phyloP scores from a whole-genome alignment of 2,888 invertebrate genomes.

The Rotaria macrura region DNA sequence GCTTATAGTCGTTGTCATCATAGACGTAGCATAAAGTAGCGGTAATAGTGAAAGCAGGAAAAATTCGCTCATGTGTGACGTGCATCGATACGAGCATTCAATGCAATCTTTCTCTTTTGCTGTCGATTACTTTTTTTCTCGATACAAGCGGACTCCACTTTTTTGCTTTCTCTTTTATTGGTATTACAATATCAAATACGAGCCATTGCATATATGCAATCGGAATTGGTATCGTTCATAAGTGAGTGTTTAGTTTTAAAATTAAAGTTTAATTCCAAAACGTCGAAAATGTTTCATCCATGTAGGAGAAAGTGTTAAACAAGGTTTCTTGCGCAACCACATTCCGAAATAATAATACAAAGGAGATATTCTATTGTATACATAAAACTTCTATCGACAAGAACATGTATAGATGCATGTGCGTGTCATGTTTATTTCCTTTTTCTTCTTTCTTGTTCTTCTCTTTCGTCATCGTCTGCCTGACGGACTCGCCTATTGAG shows the following conservation, averaged over 20 bases:
- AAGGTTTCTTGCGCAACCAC: not conserved
- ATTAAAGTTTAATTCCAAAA: not conserved
- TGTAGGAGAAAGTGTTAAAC: no score
- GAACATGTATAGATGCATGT: not conserved
- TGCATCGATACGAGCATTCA: not conserved
- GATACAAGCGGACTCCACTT: not conserved
- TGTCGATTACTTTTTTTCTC: not conserved
- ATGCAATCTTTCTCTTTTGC: not conserved
- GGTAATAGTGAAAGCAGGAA: conserved; percentile 2
- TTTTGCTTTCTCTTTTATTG: not conserved
- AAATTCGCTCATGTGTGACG: not conserved
- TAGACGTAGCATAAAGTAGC: not conserved
- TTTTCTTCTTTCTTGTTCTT: not conserved
- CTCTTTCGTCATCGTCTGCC: not conserved
- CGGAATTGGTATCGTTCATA: not conserved
- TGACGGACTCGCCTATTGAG: not conserved
- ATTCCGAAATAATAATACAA: not conserved
- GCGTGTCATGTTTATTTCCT: not conserved
- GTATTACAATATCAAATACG: not conserved
- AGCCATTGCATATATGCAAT: not conserved
- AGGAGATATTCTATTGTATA: not conserved
- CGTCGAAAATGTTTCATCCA: no score
- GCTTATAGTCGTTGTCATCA: not conserved
- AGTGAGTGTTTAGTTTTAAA: not conserved
- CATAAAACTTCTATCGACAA: not conserved